phyloP scores from a whole-genome alignment of 2,113 vertebrate species.

The Promerops cafer region DNA sequence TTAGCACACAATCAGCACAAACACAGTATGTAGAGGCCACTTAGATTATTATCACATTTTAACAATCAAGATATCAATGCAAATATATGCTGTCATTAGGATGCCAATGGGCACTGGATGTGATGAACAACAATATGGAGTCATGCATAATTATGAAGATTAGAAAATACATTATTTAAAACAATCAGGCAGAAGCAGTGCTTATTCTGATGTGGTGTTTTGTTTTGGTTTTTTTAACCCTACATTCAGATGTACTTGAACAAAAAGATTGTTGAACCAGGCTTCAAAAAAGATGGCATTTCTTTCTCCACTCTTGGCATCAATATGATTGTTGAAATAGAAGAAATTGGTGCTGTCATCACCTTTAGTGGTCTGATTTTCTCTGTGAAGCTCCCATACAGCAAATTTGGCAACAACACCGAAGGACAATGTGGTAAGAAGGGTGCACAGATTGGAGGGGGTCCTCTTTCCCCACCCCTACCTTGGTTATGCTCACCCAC shows the following conservation, averaged over 20 bases:
- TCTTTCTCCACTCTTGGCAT: slow-evolving; percentile 71
- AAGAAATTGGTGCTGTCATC: slow-evolving; percentile 64
- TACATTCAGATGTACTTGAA: slow-evolving; percentile 78
- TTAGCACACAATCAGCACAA: background rate
- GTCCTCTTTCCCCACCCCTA: background rate
- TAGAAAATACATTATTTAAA: background rate
- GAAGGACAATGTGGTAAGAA: slow-evolving; percentile 91
- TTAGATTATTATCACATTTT: background rate
- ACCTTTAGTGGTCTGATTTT: slow-evolving; percentile 77
- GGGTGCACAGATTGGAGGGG: background rate
- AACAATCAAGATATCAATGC: background rate
- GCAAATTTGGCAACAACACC: slow-evolving; percentile 80
- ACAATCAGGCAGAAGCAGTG: background rate
- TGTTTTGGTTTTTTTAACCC: background rate
- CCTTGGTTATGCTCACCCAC: background rate
- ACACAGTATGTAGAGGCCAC: background rate
- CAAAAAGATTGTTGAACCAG: slow-evolving; percentile 64
- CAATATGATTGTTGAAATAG: slow-evolving; percentile 74
- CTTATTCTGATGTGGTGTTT: background rate
- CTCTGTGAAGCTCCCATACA: slow-evolving; percentile 76
- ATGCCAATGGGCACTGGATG: background rate
- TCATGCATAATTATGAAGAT: background rate
- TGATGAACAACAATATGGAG: background rate
- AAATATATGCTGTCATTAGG: background rate
- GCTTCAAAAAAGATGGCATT: slow-evolving; percentile 72